A percentile compares a stretch with the other conserved stretches of the same genome.
phyloP scores from a whole-genome alignment of 2,797 vertebrate genomes.

The Peromyscus eremicus region DNA sequence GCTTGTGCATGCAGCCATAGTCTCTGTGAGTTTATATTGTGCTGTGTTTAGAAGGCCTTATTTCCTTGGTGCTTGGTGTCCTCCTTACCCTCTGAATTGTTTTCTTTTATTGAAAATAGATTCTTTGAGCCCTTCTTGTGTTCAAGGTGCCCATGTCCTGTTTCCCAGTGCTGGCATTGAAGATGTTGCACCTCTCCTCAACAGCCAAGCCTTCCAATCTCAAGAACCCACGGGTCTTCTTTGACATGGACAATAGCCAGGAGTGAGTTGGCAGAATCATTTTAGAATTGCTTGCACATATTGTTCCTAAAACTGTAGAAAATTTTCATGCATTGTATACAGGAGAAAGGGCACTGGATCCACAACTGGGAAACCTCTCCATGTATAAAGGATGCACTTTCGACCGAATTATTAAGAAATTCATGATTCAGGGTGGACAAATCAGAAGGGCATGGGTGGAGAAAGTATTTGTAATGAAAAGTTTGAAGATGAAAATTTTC shows the following conservation, averaged over 20 bases:
- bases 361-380: constrained; percentile 94
- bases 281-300: constrained; percentile 95
- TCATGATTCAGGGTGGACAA: constrained; percentile 97
- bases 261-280: constrained; percentile 93
- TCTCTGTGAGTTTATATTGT: neutral
- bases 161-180: neutral
- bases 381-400: constrained; percentile 97
- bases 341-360: constrained; percentile 94
- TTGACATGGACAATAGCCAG: constrained; percentile 93
- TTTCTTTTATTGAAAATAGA: neutral
- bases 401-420: constrained; percentile 97
- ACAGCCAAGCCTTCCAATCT: constrained; percentile 88
- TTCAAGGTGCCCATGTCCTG: neutral
- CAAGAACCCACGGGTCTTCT: constrained; percentile 91
- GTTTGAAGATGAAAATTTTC: constrained; percentile 98
- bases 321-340: constrained; percentile 97
- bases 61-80: neutral
- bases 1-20: neutral
- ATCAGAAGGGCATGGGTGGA: constrained; percentile 96
- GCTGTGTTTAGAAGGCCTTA: neutral
- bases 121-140: neutral
- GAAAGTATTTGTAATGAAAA: constrained; percentile 97
- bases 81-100: neutral
- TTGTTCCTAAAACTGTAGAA: constrained; percentile 96
- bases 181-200: constrained; percentile 91